Evolutionary conservation across 2,113 vertebrate species (phyloP), one percentile per base, ranked within the genome.

Genomic region (Pygoscelis adeliae): DNA sequence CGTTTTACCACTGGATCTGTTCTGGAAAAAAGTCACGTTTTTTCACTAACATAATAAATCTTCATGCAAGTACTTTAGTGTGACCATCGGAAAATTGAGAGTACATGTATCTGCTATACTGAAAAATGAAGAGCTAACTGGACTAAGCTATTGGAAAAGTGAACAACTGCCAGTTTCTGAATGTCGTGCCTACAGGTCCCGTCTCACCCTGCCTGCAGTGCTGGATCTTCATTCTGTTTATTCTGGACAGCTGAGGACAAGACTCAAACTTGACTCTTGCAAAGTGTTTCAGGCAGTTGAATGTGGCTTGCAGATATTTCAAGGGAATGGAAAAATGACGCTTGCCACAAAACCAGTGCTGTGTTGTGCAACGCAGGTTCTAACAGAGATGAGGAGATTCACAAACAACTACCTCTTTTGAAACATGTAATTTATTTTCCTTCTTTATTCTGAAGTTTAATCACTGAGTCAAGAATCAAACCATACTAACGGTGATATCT

Each of bases 171-270:
- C 63, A 42, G 17, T 53, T 92, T 83, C 15, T 19, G 34, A 62
- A 29, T 2, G 2, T n/a, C 0, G 0, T 65, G 67, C 50, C 46
- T 74, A 9, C 25, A 42, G 22, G 52, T 83, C 38, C 47, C 10
- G 0, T 62, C 26, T 81, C 59, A 89, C 15, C 11, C 29, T 49
- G 26, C 53, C 53, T 69, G 26, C 8, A 34, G 13, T 62, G 40
- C 47, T 1, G 1, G 22, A 62, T n/a, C 11, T 85, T 90, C 34
- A 55, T 46, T 47, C 58, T 61, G 6, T 86, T 85, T 87, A 40
- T 66, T 95, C 15, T 4, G 8, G 40, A 38, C 27, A 81, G 22
- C 13, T 81, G 62, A 81, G 30, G 22, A 13, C 16, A 92, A 86
- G 80, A 70, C 36, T 42, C 65, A 82, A 34, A 52, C 36, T 47